Percentiles rank a stretch among this genome's conserved stretches.
These are phyloP conservation scores for Lochmaea crataegi DNA, from an alignment of 2,888 invertebrate genomes.

Conservation along the genomic window DNA sequence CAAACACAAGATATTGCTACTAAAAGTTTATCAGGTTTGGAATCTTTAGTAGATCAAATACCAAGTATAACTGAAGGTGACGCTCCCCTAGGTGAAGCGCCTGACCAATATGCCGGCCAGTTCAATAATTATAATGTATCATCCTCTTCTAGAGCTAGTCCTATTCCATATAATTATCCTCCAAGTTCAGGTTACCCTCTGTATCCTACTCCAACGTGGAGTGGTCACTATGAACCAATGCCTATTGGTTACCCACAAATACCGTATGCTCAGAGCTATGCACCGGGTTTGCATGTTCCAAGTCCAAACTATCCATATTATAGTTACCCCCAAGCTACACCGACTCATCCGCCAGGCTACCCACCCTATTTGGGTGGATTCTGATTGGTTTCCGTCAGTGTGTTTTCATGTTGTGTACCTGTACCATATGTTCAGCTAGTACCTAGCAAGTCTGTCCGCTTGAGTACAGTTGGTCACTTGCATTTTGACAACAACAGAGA, in stretches of 20 bases:
- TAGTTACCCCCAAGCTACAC: conserved; percentile 63
- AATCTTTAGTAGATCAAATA: conserved; percentile 91
- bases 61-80: conserved; percentile 86
- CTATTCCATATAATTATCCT: conserved; percentile 61
- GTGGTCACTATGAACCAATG: conserved; percentile 64
- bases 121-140: conserved; percentile 67
- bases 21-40: conserved; percentile 86
- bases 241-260: conserved; percentile 64
- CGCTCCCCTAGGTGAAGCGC: conserved; percentile 59
- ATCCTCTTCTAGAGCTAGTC: conserved; percentile 62
- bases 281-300: conserved; percentile 74
- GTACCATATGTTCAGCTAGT: conserved; percentile 67
- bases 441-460: conserved; percentile 67
- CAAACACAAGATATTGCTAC: conserved; percentile 82
- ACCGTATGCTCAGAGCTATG: conserved; percentile 62
- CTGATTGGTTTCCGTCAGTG: conserved; percentile 66
- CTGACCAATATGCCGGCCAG: conserved; percentile 62
- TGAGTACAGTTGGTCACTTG: conserved; percentile 66
- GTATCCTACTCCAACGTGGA: conserved; percentile 64
- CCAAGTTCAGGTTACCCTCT: conserved; percentile 61
- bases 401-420: conserved; percentile 68
- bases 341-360: conserved; percentile 64
- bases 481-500: conserved; percentile 66
- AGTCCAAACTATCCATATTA: conserved; percentile 77
- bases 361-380: conserved; percentile 65